Percentiles rank a stretch among this genome's conserved stretches.
phyloP scores from a whole-genome alignment of 2,888 invertebrate genomes.

The Nomada flava region DNA sequence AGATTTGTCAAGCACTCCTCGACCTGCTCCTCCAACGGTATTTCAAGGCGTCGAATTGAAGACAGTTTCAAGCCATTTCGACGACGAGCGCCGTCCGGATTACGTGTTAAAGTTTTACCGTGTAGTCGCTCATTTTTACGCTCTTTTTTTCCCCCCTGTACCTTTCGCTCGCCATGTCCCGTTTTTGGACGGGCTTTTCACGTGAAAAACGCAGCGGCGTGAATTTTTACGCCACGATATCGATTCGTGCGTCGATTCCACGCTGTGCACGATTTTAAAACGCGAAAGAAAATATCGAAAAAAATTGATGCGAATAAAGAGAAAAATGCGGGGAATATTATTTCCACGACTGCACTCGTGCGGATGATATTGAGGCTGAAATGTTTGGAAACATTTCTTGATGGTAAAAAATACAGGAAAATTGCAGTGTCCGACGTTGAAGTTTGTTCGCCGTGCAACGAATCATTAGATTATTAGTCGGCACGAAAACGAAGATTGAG shows the following conservation, averaged over 20 bases:
- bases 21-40: constrained; percentile 60
- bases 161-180: neutral
- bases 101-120: constrained; percentile 45
- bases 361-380: neutral
- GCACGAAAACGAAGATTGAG: neutral
- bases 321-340: neutral
- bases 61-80: constrained; percentile 51
- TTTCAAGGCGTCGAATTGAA: constrained; percentile 37
- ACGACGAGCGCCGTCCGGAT: constrained; percentile 31
- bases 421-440: neutral
- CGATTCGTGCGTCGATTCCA: constrained; percentile 19
- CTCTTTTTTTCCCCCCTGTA: neutral
- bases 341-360: neutral
- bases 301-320: neutral
- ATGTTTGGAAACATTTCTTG: neutral
- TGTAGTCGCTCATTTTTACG: constrained; percentile 26
- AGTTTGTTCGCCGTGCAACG: neutral
- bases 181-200: constrained; percentile 8
- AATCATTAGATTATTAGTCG: constrained; percentile 1
- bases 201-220: constrained; percentile 6
- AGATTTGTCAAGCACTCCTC: constrained; percentile 66
- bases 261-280: constrained; percentile 2
- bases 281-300: neutral
- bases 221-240: constrained; percentile 19
- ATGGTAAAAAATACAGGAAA: too few relatives aligned